Percentiles rank a stretch among this genome's conserved stretches.
These are phyloP conservation scores for Diglossa brunneiventris DNA, from an alignment of 2,113 vertebrate species.

Conservation along the genomic window DNA sequence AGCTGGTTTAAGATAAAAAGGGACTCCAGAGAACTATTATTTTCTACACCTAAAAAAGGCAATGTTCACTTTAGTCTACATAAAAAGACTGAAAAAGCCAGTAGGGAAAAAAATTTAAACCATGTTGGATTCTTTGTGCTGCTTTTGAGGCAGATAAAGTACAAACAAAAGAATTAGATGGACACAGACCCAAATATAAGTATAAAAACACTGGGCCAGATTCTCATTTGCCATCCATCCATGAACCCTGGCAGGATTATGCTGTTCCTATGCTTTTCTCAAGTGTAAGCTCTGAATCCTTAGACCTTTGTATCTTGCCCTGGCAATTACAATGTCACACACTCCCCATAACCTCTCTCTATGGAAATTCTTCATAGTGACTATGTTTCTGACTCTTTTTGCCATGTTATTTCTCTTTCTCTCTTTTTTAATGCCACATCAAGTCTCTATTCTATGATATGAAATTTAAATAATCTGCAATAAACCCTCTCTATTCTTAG, in stretches of 20 bases:
- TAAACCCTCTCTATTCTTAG: not conserved
- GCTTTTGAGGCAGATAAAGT: not conserved
- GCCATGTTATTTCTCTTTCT: not conserved
- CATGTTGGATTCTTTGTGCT: not conserved
- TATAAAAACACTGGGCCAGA: not conserved
- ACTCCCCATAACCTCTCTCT: not conserved
- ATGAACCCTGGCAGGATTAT: not conserved
- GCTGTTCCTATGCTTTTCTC: not conserved
- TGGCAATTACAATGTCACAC: not conserved
- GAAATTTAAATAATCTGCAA: not conserved
- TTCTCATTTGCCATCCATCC: not conserved
- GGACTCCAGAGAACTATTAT: not conserved
- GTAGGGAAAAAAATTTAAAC: not conserved
- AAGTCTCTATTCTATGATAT: not conserved
- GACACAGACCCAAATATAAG: not conserved
- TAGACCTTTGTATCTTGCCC: not conserved
- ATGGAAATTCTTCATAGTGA: not conserved
- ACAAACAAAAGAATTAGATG: not conserved
- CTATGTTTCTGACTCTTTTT: not conserved
- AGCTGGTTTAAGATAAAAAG: slow-evolving; percentile 45
- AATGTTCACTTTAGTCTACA: not conserved
- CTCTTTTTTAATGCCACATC: not conserved
- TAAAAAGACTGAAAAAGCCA: not conserved
- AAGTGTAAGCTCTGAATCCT: not conserved
- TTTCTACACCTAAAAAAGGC: slow-evolving; percentile 31